phyloP scores from a whole-genome alignment of 30 jellyfish, hydroid and myxozoan species.

The Hydractinia echinata region DNA sequence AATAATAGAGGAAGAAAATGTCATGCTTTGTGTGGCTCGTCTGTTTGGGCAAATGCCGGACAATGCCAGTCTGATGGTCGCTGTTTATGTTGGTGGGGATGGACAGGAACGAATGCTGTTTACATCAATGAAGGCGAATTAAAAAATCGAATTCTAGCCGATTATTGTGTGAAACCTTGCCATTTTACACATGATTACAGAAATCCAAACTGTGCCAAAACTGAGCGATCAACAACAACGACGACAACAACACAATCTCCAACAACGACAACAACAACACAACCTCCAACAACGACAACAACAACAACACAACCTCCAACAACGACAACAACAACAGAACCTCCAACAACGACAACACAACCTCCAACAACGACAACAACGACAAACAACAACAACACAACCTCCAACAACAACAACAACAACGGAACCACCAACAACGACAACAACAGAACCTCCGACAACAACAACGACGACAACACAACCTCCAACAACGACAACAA shows the following conservation, averaged over 20 bases:
- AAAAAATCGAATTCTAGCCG: constrained; percentile 30
- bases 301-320: background rate
- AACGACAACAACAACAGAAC: too few species aligned
- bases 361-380: too few species aligned
- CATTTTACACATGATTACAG: constrained; percentile 40
- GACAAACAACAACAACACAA: too few species aligned
- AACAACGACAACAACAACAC: background rate
- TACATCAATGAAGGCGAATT: background rate
- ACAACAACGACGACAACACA: too few species aligned
- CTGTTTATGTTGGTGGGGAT: constrained; percentile 71
- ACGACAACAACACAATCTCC: background rate
- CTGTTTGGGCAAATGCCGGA: constrained; percentile 43
- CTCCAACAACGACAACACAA: too few species aligned
- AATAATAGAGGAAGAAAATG: background rate
- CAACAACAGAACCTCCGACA: too few species aligned
- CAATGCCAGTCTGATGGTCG: constrained; percentile 54
- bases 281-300: constrained; percentile 6
- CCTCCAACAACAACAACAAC: too few species aligned
- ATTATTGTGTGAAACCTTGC: constrained; percentile 33
- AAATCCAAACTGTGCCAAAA: constrained; percentile 16
- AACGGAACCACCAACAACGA: too few species aligned
- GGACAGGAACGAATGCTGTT: constrained; percentile 56
- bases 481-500: too few species aligned
- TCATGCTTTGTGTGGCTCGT: constrained; percentile 34
- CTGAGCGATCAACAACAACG: background rate